Evolutionary conservation across 1,140 invertebrate species (phyloP), one percentile per base, ranked within the genome.

Genomic region (Solen grandis): DNA sequence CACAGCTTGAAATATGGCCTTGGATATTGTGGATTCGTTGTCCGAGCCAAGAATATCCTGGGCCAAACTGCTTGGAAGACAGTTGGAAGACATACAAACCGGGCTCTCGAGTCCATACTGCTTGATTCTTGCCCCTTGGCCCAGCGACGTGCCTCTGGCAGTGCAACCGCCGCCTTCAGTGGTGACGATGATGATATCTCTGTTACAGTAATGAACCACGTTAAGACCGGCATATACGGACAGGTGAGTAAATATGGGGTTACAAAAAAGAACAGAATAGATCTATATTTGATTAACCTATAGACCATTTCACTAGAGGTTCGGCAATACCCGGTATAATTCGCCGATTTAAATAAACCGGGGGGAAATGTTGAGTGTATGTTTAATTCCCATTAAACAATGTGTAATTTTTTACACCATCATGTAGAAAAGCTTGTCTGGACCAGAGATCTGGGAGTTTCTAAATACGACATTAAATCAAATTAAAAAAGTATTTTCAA

Each of bases 11-110:
- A 59, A 10, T 63, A 69, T n/a, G 1, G 27, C 19, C 52, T 78
- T 36, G 75, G 75, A 22, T 78, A 78, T 65, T 4, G 31, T 10
- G 75, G 75, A 3, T 78, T 78, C 14, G 27, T 33, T 5, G 65
- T 78, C 0, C 10, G 50, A 63, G 75, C 75, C 1, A 41, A 54
- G 3, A 78, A 78, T 27, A 55, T 65, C 16, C 27, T 68, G 1
- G 75, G 75, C 14, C 75, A 78, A 16, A 78, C 22, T 0, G 75
- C 75, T 0, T 78, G 65, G 63, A 78, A 78, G 54, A 78, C 63
- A 1, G 65, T 78, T 3, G 75, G 75, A 0, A 50, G 65, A 10
- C 55, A 78, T 35, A 60, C 75, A 14, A 69, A 66, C 52, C 41
- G 75, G 52, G 19, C 4, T 13, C 33, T 78, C n/a, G 75, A 78